A percentile compares a stretch with the other conserved stretches of the same genome.
Conservation (phyloP, 2,888 invertebrate genomes). For the Aleiodes leptofemur region DNA sequence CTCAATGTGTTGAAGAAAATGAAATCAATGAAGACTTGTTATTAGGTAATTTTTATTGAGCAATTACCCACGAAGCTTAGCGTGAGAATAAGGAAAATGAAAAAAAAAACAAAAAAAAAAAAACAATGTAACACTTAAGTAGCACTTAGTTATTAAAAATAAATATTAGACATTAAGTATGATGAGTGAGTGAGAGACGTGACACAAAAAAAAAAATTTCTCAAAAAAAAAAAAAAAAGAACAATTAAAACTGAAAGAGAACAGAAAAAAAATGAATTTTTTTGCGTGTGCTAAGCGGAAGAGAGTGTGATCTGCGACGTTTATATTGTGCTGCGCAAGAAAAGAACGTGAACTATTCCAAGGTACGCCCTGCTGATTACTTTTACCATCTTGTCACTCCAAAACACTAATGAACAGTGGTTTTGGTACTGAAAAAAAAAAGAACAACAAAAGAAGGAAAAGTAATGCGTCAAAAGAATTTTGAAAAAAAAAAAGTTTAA, state of each 20-base stretch:
- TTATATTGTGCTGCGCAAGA: conserved; percentile 76
- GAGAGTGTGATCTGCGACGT: conserved; percentile 73
- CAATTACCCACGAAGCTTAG: conserved; percentile 71
- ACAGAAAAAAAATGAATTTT: conserved; percentile 51
- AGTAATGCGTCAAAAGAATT: conserved; percentile 55
- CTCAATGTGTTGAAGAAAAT: conserved; percentile 68
- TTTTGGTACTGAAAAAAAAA: conserved; percentile 58
- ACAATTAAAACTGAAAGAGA: too few species aligned
- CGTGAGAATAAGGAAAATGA: conserved; percentile 52
- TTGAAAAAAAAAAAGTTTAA: conserved; percentile 47
- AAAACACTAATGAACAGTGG: conserved; percentile 70
- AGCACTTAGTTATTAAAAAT: conserved; percentile 39
- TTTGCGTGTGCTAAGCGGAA: conserved; percentile 59
- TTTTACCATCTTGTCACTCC: conserved; percentile 71
- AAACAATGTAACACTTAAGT: conserved; percentile 49
- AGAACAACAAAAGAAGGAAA: conserved; percentile 62
- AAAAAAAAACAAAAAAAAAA: conserved; percentile 48
- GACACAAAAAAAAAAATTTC: conserved; percentile 51
- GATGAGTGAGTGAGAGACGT: conserved; percentile 53
- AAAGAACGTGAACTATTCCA: conserved; percentile 76
- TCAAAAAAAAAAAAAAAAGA: conserved; percentile 45
- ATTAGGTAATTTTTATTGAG: conserved; percentile 72
- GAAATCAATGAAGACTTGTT: conserved; percentile 63
- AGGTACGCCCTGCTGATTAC: conserved; percentile 75
- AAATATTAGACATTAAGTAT: conserved; percentile 36